A percentile compares a stretch with the other conserved stretches of the same genome.
Evolutionary conservation across 2,797 vertebrate genomes (phyloP).

Genomic region (Myotis planiceps): DNA sequence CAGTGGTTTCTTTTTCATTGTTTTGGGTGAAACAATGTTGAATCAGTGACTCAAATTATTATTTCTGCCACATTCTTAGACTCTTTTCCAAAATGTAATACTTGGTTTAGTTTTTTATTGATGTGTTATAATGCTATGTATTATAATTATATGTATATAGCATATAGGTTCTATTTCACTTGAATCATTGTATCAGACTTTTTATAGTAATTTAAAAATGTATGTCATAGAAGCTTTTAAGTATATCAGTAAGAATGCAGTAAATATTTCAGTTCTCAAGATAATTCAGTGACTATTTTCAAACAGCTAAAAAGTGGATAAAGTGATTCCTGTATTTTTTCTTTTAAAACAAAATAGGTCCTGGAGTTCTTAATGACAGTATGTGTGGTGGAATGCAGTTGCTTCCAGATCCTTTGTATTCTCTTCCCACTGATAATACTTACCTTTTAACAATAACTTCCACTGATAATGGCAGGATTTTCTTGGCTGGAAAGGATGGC

Average conservation of each 20-base stretch:
- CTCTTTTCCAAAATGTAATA: not conserved
- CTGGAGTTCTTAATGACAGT: constrained; percentile 93
- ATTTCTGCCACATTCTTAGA: not conserved
- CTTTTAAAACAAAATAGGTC: constrained; percentile 68
- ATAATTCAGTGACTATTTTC: constrained; percentile 19
- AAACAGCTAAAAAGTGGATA: not conserved
- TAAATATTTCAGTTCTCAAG: constrained; percentile 29
- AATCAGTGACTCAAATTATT: constrained; percentile 4
- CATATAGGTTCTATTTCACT: not conserved
- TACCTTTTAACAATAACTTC: constrained; percentile 95
- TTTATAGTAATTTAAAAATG: constrained; percentile 30
- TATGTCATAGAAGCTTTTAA: not conserved
- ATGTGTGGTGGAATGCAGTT: constrained; percentile 96
- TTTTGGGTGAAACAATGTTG: not conserved
- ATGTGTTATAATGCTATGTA: not conserved
- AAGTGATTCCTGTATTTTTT: not conserved
- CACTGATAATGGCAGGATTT: constrained; percentile 95
- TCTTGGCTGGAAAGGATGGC: constrained; percentile 97
- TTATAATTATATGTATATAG: not conserved
- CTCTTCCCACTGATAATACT: constrained; percentile 97
- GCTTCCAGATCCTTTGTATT: constrained; percentile 96
- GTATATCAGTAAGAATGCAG: not conserved
- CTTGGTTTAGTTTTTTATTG: not conserved
- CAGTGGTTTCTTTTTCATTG: not conserved
- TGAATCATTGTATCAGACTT: not conserved